Evolutionary conservation across 2,888 invertebrate genomes (phyloP), one percentile per base, ranked within the genome.

Genomic region (Fragum sueziense): DNA sequence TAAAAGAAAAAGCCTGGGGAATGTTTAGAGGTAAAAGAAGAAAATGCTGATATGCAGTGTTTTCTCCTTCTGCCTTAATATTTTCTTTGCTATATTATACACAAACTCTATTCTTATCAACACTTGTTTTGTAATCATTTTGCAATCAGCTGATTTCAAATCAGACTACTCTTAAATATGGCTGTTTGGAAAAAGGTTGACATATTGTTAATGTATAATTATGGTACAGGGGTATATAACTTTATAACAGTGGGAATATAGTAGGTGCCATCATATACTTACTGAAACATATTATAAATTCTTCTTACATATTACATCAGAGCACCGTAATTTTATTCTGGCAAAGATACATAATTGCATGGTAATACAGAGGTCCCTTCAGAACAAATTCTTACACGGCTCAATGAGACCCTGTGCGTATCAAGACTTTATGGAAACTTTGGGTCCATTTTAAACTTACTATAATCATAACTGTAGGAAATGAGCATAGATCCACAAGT

Each of bases 261-360:
- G 17, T 47, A 20, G 47, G 47, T 47, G 47, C 47, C n/a, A 14
- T 47, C 17, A 47, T 29, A 74, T 74, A 74, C 74, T 68, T 74
- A 74, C 74, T 31, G n/a, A 68, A 31, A 41, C 27, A 57, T 22
- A 61, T 69, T 74, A 54, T 70, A 75, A 69, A 70, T 31, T 65
- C 52, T 76, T 65, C 70, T 14, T 29, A 31, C 34, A n/a, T 33
- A 22, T 27, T 59, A 51, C 69, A 76, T 83, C 80, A 83, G 51
- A 83, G 83, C 25, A 83, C 77, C 34, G 83, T 83, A 17, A 75
- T 70, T 83, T 83, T 83, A 70, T 77, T 83, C 83, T 83, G 76
- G 34, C 59, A 61, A 59, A 71, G 70, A 61, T 47, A 54, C 59
- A 74, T 17, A 61, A 31, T 37, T 37, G 37, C 37, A 37, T 37